These are phyloP conservation scores for Astreopora myriophthalma DNA, from an alignment of 64 coral and sea anemone genomes.

Conservation along the genomic window DNA sequence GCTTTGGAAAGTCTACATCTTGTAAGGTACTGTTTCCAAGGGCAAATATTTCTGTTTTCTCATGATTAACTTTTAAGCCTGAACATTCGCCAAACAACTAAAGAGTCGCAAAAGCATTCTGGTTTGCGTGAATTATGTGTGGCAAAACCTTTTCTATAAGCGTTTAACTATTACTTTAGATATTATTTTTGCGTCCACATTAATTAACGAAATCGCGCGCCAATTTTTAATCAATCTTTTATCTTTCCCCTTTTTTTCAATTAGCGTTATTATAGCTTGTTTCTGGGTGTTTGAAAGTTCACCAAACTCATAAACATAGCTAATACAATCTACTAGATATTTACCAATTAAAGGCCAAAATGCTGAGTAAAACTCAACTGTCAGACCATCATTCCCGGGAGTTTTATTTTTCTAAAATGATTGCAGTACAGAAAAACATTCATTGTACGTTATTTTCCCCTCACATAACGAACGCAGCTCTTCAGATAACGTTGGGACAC, in stretches of 20 bases:
- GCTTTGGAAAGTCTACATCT: not conserved
- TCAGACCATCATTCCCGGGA: conserved; percentile 31
- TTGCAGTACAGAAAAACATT: not conserved
- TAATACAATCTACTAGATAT: conserved; percentile 10
- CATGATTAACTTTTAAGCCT: not conserved
- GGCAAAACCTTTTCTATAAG: not conserved
- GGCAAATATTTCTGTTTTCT: not conserved
- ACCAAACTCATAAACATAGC: not conserved
- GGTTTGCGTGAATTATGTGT: not conserved
- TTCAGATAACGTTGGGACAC: not conserved
- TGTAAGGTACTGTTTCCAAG: not conserved
- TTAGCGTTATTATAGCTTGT: not conserved
- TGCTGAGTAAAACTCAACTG: conserved; percentile 41
- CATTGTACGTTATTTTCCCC: not conserved
- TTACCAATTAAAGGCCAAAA: conserved; percentile 37
- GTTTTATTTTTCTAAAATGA: not conserved
- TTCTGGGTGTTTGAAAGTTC: conserved; percentile 29
- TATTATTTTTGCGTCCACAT: conserved; percentile 4
- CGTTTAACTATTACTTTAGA: not conserved
- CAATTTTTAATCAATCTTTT: not conserved
- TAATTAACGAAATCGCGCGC: not conserved
- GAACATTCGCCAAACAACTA: not conserved
- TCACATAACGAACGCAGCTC: not conserved
- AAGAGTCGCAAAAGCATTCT: not conserved
- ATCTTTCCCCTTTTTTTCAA: not conserved